Evolutionary conservation across 1,140 invertebrate genomes (phyloP), one percentile per base, ranked within the genome.

Genomic region (Bradysia coprophila): DNA sequence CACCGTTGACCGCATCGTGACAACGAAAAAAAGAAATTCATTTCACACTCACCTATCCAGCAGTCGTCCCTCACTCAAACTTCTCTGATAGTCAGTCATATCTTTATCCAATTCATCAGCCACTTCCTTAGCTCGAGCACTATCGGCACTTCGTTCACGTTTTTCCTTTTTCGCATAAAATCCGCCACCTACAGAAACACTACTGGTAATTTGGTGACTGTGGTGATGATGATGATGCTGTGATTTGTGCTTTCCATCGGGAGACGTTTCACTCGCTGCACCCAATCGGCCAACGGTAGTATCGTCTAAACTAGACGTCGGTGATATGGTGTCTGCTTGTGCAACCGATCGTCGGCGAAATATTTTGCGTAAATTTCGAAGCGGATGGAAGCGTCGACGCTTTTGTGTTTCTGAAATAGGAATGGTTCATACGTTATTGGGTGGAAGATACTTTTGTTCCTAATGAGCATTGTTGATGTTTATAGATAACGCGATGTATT

Each of bases 261-360:
- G 24, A 8, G 13, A 6, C 6, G 24, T 6, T 6, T 28, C 24
- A 28, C 24, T 6, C 6, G 24, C 13, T 6, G 6, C 13, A 13
- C 6, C 13, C 24, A 28, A 6, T 13, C 24, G 24, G 6, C 13
- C 24, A 28, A 6, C 13, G 13, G 6, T 28, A 8, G 6, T 6
- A 8, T 28, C 24, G 24, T 28, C 24, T 8, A 28, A 20, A 20
- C 18, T 38, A 20, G 3, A 18, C 18, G 6, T 38, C 3, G 36
- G 36, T 11, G n/a, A 18, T 18, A 38, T 38, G 2, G 36, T 18
- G 21, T 38, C 38, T 2, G 47, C 45, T 23, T 48, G 56, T 20
- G 53, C 57, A 32, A 60, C 54, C 2, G 57, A 59, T 23, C 57
- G 54, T 8, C 57, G 52, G 1, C 57, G 54, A 44, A 60, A 60